Percentiles rank a stretch among this genome's conserved stretches.
Evolutionary conservation across 2,113 vertebrate species (phyloP).

Genomic region (Candoia aspera): DNA sequence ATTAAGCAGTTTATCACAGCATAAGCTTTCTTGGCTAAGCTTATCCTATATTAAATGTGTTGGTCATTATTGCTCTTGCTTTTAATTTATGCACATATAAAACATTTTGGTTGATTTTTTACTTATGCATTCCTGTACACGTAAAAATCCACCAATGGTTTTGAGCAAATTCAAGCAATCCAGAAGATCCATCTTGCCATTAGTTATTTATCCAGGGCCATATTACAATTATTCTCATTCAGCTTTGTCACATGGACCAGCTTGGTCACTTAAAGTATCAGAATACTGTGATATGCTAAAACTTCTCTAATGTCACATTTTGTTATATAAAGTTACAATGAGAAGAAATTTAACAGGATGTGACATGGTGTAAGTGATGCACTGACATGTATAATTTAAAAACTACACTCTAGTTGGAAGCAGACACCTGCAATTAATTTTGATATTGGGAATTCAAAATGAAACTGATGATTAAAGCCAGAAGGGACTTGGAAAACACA

Average conservation of each 20-base stretch:
- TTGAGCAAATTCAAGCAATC: background rate
- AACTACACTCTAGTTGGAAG: conserved; percentile 61
- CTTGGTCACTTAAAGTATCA: conserved; percentile 50
- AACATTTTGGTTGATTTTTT: background rate
- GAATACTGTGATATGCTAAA: conserved; percentile 49
- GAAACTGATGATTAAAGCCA: conserved; percentile 66
- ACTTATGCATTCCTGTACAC: background rate
- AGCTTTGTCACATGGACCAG: conserved; percentile 14
- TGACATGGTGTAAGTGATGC: conserved; percentile 62
- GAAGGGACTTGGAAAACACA: conserved; percentile 51
- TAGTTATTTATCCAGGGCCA: conserved; percentile 23
- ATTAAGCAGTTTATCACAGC: background rate
- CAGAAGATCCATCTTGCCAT: conserved; percentile 11
- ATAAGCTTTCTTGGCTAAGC: background rate
- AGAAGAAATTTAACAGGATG: conserved; percentile 64
- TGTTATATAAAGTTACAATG: conserved; percentile 57
- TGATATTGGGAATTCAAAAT: conserved; percentile 62
- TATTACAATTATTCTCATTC: conserved; percentile 10
- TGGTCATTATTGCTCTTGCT: background rate
- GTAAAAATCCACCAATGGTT: background rate
- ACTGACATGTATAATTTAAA: conserved; percentile 69
- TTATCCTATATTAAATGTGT: background rate
- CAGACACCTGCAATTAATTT: conserved; percentile 72
- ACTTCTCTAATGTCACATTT: conserved; percentile 56
- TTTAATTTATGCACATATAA: background rate